phyloP scores from a whole-genome alignment of 2,888 invertebrate species.

The Cephus pulcher region DNA sequence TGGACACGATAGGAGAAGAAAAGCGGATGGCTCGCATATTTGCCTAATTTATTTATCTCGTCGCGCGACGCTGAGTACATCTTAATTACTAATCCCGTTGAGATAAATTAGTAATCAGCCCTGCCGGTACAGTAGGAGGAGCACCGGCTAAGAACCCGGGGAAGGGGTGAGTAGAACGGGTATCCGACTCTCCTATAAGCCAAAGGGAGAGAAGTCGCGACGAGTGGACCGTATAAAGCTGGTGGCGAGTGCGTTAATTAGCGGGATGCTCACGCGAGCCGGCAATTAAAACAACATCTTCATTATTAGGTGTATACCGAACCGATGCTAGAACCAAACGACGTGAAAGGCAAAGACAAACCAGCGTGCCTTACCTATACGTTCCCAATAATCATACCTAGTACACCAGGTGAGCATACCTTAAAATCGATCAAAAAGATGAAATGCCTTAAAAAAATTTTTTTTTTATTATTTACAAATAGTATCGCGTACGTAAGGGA shows the following conservation, averaged over 20 bases:
- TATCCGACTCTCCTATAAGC: conserved; percentile 14
- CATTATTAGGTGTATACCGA: conserved; percentile 61
- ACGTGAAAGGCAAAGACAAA: conserved; percentile 1
- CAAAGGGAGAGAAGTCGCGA: conserved; percentile 40
- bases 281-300: conserved; percentile 67
- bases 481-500: not conserved
- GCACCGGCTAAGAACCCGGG: conserved; percentile 26
- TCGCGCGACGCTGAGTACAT: conserved; percentile 12
- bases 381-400: not conserved
- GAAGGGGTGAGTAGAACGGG: conserved; percentile 60
- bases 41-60: conserved; percentile 31
- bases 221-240: conserved; percentile 51
- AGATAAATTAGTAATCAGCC: conserved; percentile 36
- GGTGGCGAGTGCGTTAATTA: conserved; percentile 65
- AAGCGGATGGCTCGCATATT: conserved; percentile 18
- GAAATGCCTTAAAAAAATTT: not conserved
- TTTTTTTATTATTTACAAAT: not conserved
- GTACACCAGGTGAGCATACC: not conserved
- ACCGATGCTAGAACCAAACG: conserved; percentile 28
- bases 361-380: not conserved
- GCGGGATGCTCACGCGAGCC: conserved; percentile 64
- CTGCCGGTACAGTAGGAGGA: not conserved
- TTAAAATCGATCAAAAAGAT: not conserved
- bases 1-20: not conserved
- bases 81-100: conserved; percentile 36